These are phyloP conservation scores for Epizoanthus stellaris DNA, from an alignment of 92 coral and sea anemone genomes.

Conservation along the genomic window DNA sequence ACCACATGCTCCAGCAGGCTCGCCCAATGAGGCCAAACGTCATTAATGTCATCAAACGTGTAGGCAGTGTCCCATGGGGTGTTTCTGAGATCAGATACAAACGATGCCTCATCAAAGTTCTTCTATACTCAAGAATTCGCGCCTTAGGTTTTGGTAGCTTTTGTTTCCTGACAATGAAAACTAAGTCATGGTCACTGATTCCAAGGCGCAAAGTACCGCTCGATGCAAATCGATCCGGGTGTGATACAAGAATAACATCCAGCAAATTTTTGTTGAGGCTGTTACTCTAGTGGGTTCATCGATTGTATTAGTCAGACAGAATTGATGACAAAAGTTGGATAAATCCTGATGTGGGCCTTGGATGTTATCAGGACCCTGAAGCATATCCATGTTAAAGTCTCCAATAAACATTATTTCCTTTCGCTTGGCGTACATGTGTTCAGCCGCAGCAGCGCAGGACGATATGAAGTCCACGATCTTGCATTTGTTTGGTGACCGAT, in stretches of 20 bases:
- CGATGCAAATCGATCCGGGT: conserved; percentile 54
- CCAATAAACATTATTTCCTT: too few relatives aligned
- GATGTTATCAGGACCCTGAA: too few relatives aligned
- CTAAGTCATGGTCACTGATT: conserved; percentile 56
- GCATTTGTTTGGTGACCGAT: not conserved
- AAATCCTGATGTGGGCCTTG: too few relatives aligned
- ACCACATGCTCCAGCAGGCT: conserved; percentile 25
- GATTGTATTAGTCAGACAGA: conserved; percentile 65
- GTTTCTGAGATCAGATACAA: conserved; percentile 31
- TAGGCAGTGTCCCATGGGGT: conserved; percentile 59
- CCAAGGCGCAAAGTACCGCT: conserved; percentile 63
- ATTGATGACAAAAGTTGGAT: conserved; percentile 21
- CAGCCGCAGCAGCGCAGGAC: too few relatives aligned
- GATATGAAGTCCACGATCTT: too few relatives aligned
- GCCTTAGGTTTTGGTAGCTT: conserved; percentile 58
- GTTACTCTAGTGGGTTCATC: conserved; percentile 68
- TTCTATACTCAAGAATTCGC: conserved; percentile 57
- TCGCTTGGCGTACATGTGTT: too few relatives aligned
- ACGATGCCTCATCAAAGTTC: conserved; percentile 33
- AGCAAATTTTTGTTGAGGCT: conserved; percentile 38
- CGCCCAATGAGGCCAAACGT: conserved; percentile 53
- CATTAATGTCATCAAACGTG: conserved; percentile 44
- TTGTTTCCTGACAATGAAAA: conserved; percentile 59
- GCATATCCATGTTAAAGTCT: too few relatives aligned
- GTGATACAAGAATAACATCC: conserved; percentile 69